phyloP scores from a whole-genome alignment of 2,113 vertebrate genomes.

The Corapipo altera region DNA sequence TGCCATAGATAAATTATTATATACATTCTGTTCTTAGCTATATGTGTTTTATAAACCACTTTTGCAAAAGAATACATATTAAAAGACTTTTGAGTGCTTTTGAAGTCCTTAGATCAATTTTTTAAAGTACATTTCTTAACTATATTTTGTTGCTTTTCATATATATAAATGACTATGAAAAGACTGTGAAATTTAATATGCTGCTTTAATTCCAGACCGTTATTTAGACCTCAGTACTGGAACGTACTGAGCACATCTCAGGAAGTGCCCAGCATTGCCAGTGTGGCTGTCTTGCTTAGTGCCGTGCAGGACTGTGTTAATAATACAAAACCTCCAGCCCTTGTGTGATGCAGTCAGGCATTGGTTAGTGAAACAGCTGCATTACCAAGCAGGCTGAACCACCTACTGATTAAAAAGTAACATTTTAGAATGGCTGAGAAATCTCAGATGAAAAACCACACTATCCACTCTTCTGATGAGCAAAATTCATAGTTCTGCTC shows the following conservation, averaged over 20 bases:
- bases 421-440: background rate
- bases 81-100: background rate
- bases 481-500: background rate
- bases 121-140: constrained; percentile 18
- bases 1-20: background rate
- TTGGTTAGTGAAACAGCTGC: background rate
- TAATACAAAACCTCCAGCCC: background rate
- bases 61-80: background rate
- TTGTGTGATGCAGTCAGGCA: background rate
- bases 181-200: constrained; percentile 3
- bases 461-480: background rate
- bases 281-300: background rate
- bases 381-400: background rate
- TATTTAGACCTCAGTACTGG: background rate
- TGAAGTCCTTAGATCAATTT: background rate
- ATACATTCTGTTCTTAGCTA: background rate
- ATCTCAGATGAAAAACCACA: background rate
- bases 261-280: background rate
- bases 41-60: background rate
- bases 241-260: background rate
- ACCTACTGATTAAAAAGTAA: background rate
- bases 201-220: constrained; percentile 1
- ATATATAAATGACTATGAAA: constrained; percentile 5
- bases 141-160: constrained; percentile 21
- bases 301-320: fast-evolving